Evolutionary conservation across 1,140 invertebrate species (phyloP).

Genomic region (Drosophila lini): DNA sequence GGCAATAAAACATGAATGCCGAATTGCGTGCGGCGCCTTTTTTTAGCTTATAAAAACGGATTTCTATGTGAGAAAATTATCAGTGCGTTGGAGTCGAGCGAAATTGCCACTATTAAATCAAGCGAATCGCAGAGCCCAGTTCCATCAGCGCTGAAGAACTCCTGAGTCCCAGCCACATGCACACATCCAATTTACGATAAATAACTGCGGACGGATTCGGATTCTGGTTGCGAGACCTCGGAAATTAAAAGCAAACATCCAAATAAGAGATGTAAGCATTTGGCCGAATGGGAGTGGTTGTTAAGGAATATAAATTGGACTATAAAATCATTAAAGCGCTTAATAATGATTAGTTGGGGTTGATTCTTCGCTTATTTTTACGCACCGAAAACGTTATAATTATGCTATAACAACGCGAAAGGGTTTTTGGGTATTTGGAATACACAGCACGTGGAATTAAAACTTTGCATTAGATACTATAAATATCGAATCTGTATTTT

Average conservation of each 20-base stretch:
- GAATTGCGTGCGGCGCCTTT: conserved; percentile 80
- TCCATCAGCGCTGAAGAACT: conserved; percentile 31
- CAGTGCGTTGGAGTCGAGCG: conserved; percentile 82
- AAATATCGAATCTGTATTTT: not conserved
- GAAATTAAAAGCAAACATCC: conserved; percentile 79
- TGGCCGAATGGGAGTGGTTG: conserved; percentile 59
- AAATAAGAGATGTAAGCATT: conserved; percentile 59
- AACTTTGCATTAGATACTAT: not conserved
- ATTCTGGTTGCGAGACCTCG: conserved; percentile 56
- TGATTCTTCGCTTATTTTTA: conserved; percentile 61
- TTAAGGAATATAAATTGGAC: conserved; percentile 82
- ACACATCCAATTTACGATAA: conserved; percentile 42
- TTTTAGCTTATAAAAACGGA: conserved; percentile 67
- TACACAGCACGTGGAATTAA: not conserved
- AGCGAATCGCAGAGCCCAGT: conserved; percentile 62
- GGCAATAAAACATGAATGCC: conserved; percentile 79
- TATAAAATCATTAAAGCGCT: conserved; percentile 82
- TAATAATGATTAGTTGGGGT: conserved; percentile 68
- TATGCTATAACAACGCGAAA: conserved; percentile 30
- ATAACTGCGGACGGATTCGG: conserved; percentile 38
- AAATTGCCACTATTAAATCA: conserved; percentile 79
- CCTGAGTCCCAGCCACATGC: conserved; percentile 24
- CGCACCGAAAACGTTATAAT: conserved; percentile 48
- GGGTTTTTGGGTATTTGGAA: not conserved
- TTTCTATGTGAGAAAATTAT: conserved; percentile 83